Conservation (phyloP, 2,797 vertebrate genomes). For the Poeciliopsis presidionis region DNA sequence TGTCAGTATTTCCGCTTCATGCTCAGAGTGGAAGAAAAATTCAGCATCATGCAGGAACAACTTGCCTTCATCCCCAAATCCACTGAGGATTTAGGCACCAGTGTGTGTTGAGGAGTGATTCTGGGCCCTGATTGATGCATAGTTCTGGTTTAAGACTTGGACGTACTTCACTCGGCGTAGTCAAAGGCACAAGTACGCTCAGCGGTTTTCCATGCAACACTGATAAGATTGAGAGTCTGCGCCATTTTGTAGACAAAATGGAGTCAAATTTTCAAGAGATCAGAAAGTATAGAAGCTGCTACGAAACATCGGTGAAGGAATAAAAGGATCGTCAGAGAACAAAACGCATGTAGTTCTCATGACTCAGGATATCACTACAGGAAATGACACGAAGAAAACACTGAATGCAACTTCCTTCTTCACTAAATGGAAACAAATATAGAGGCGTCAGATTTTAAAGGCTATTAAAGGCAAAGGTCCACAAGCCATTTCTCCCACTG, state of each 20-base stretch:
- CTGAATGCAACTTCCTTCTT: neutral
- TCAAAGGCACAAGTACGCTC: neutral
- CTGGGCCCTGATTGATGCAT: constrained; percentile 57
- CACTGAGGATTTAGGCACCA: constrained; percentile 52
- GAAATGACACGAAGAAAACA: neutral
- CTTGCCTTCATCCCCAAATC: constrained; percentile 59
- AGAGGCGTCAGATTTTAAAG: neutral
- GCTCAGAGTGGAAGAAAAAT: constrained; percentile 56
- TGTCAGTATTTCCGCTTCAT: constrained; percentile 31
- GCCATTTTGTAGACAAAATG: neutral
- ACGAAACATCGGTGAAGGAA: neutral
- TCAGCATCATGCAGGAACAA: constrained; percentile 44
- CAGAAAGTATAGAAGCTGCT: neutral
- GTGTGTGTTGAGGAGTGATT: constrained; percentile 60
- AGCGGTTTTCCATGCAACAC: neutral
- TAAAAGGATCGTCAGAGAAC: neutral
- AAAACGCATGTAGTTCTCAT: too few species aligned
- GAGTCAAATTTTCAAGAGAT: neutral
- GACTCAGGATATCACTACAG: neutral
- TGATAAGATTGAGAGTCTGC: neutral
- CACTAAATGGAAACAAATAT: neutral
- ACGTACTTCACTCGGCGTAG: neutral
- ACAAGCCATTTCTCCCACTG: too few species aligned
- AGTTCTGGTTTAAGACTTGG: neutral
- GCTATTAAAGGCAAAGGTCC: too few species aligned